Percentiles rank a stretch among this genome's conserved stretches.
Evolutionary conservation across 2,888 invertebrate species (phyloP).

Genomic region (Baccha elongata): DNA sequence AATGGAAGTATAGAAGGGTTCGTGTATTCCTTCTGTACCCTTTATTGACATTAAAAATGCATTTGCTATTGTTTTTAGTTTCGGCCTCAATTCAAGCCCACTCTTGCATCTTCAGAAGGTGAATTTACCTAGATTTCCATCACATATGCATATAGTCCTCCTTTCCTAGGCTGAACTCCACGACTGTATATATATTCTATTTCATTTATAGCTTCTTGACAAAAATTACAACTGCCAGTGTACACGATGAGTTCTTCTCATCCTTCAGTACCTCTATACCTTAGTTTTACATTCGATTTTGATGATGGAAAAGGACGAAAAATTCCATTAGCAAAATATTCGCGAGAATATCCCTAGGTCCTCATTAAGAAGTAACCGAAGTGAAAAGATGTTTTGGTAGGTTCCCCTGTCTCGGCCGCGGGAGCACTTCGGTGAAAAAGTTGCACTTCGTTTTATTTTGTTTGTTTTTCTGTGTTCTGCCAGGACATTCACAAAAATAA

Average conservation of each 20-base stretch:
- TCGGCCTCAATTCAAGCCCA: slow-evolving; percentile 14
- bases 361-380: slow-evolving; percentile 74
- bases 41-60: slow-evolving; percentile 62
- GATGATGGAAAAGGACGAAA: slow-evolving; percentile 34
- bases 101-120: slow-evolving; percentile 27
- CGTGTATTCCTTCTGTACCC: slow-evolving; percentile 9
- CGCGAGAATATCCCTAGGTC: slow-evolving; percentile 73
- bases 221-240: slow-evolving; percentile 66
- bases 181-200: slow-evolving; percentile 59
- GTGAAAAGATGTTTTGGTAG: slow-evolving; percentile 72
- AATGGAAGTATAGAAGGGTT: neutral
- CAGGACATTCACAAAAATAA: slow-evolving; percentile 70
- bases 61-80: slow-evolving; percentile 61
- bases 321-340: slow-evolving; percentile 69
- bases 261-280: neutral
- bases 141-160: too few species aligned
- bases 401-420: slow-evolving; percentile 46
- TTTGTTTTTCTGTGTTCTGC: slow-evolving; percentile 29
- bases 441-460: slow-evolving; percentile 45
- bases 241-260: slow-evolving; percentile 20
- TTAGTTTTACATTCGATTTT: slow-evolving; percentile 6
- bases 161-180: neutral
- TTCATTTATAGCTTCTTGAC: slow-evolving; percentile 71
- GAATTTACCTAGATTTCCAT: slow-evolving; percentile 7
- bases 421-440: slow-evolving; percentile 61